Evolutionary conservation across 2,113 vertebrate species (phyloP).

Genomic region (Nansenia antarctica): DNA sequence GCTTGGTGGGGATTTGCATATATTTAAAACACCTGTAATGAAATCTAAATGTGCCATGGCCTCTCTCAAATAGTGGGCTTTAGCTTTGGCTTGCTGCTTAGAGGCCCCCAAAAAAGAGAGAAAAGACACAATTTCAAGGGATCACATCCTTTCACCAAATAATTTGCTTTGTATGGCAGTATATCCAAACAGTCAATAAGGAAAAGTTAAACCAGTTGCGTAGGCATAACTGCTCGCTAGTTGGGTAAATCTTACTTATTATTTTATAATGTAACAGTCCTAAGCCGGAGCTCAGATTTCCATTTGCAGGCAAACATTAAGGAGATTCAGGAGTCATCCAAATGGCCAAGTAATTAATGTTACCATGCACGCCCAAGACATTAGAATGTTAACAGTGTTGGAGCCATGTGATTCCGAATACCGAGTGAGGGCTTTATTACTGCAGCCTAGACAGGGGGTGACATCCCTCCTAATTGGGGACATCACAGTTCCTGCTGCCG

Average conservation of each 20-base stretch:
- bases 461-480: conserved; percentile 99
- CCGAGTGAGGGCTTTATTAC: conserved; percentile 99
- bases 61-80: conserved; percentile 60
- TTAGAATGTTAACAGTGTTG: conserved; percentile 99
- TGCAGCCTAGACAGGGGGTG: conserved; percentile 92
- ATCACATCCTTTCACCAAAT: conserved; percentile 74
- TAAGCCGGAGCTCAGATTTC: conserved; percentile 89
- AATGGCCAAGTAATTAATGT: conserved; percentile 99
- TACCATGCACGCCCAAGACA: conserved; percentile 95
- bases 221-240: conserved; percentile 84
- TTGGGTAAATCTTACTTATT: conserved; percentile 96
- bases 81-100: conserved; percentile 23
- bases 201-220: conserved; percentile 78
- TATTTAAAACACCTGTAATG: conserved; percentile 73
- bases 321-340: conserved; percentile 95
- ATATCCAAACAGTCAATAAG: conserved; percentile 86
- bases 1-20: conserved; percentile 69
- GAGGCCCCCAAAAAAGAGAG: conserved; percentile 14
- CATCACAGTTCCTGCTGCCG: conserved; percentile 97
- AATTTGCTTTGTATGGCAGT: conserved; percentile 77
- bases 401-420: conserved; percentile 98
- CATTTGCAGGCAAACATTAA: conserved; percentile 94
- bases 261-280: conserved; percentile 84
- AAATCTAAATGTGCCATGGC: conserved; percentile 66
- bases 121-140: conserved; percentile 42